A percentile compares a stretch with the other conserved stretches of the same genome.
Evolutionary conservation across 2,888 invertebrate genomes (phyloP).

Genomic region (Itoplectis maculator): DNA sequence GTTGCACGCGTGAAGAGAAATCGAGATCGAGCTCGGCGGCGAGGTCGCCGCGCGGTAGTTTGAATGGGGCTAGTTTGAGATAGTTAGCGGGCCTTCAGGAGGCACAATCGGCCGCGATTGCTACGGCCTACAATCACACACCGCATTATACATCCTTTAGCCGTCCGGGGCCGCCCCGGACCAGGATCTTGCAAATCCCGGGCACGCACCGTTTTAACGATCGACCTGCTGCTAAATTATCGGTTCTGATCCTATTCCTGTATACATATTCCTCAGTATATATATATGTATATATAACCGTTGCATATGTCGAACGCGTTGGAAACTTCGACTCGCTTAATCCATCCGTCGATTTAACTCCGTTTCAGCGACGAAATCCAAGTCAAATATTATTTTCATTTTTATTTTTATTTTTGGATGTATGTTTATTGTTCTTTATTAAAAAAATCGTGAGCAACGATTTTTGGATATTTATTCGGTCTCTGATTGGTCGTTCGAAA

Average conservation of each 20-base stretch:
- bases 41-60: conserved; percentile 77
- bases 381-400: too few species aligned
- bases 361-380: too few species aligned
- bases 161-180: conserved; percentile 72
- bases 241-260: conserved; percentile 43
- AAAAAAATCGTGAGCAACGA: too few species aligned
- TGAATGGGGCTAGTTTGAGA: conserved; percentile 84
- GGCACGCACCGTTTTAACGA: conserved; percentile 69
- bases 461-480: too few species aligned
- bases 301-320: not conserved
- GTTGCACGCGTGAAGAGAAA: conserved; percentile 67
- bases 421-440: too few species aligned
- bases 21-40: conserved; percentile 72
- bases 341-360: too few species aligned
- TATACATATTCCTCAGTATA: conserved; percentile 7
- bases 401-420: too few species aligned
- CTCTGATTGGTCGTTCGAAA: too few species aligned
- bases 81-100: conserved; percentile 84
- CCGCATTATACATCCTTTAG: conserved; percentile 83
- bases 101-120: conserved; percentile 83
- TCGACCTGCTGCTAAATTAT: conserved; percentile 62
- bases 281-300: not conserved
- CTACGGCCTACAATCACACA: conserved; percentile 83
- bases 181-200: conserved; percentile 79
- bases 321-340: not conserved